phyloP scores from a whole-genome alignment of 2,797 vertebrate genomes.

The Catharus ustulatus region DNA sequence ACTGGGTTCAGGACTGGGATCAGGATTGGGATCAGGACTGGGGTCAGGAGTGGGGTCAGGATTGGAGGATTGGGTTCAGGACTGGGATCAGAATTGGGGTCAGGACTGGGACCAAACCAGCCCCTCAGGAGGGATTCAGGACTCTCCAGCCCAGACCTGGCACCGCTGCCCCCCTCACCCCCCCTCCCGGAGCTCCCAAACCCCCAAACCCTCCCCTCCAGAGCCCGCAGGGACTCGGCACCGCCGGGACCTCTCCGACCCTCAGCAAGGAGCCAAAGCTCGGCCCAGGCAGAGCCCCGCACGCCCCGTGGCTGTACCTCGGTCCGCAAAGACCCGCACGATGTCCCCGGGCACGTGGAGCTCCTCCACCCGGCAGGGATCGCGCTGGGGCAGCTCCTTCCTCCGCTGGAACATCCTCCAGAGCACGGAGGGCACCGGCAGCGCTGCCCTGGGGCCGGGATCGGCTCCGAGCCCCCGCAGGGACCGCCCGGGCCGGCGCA shows the following conservation, averaged over 20 bases:
- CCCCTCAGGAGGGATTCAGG: fast-evolving
- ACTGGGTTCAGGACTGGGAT: no score
- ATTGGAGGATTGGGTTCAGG: no score
- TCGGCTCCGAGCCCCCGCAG: conserved; percentile 72
- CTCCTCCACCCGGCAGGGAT: conserved; percentile 84
- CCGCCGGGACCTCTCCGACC: no score
- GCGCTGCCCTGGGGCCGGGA: conserved; percentile 52
- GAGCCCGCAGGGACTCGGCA: fast-evolving
- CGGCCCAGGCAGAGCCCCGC: neutral
- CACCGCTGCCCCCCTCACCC: neutral
- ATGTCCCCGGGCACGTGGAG: conserved; percentile 90
- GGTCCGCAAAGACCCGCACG: conserved; percentile 86
- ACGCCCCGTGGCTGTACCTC: conserved; percentile 73
- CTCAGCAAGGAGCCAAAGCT: neutral
- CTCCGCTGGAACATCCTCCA: conserved; percentile 86
- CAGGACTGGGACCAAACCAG: neutral
- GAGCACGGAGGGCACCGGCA: conserved; percentile 79
- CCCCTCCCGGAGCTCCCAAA: neutral
- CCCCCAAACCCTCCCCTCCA: neutral
- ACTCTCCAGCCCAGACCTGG: neutral
- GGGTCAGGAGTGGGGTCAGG: neutral
- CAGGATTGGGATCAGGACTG: neutral
- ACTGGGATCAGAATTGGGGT: neutral
- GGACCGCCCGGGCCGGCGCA: neutral
- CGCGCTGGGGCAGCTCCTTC: neutral